Evolutionary conservation across 1,140 invertebrate species (phyloP).

Genomic region (Zelostemma sp.): DNA sequence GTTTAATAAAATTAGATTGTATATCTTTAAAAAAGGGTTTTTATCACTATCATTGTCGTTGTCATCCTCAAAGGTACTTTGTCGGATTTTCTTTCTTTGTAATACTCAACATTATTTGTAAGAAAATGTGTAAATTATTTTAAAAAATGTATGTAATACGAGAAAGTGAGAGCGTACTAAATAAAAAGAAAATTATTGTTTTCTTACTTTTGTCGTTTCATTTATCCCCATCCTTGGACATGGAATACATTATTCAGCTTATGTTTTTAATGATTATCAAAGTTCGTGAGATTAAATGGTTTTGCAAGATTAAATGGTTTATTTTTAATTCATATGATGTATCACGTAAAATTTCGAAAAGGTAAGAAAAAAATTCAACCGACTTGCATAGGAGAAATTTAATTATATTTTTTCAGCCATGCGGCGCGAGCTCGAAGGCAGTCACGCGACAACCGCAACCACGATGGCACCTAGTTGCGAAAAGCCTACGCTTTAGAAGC

Average conservation of each 20-base stretch:
- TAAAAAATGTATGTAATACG: background rate
- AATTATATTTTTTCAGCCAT: conserved; percentile 20
- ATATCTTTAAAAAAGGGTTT: background rate
- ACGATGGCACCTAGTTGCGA: conserved; percentile 23
- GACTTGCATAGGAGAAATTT: background rate
- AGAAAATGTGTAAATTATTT: background rate
- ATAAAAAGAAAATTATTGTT: background rate
- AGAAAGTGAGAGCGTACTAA: background rate
- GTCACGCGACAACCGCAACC: conserved; percentile 30
- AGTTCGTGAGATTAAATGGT: too few species aligned
- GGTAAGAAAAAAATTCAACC: conserved; percentile 2
- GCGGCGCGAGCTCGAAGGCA: conserved; percentile 17
- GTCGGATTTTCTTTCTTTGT: background rate
- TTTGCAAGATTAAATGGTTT: background rate
- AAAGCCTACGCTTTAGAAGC: conserved; percentile 24
- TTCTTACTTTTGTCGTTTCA: background rate
- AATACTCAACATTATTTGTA: background rate
- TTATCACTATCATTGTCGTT: background rate
- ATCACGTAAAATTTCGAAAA: background rate
- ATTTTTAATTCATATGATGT: background rate
- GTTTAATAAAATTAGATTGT: background rate
- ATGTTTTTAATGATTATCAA: background rate
- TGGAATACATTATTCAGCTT: background rate
- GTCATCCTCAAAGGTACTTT: background rate
- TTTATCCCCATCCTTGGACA: background rate